Evolutionary conservation across 2,888 invertebrate genomes (phyloP).

Genomic region (Conomelus anceps): DNA sequence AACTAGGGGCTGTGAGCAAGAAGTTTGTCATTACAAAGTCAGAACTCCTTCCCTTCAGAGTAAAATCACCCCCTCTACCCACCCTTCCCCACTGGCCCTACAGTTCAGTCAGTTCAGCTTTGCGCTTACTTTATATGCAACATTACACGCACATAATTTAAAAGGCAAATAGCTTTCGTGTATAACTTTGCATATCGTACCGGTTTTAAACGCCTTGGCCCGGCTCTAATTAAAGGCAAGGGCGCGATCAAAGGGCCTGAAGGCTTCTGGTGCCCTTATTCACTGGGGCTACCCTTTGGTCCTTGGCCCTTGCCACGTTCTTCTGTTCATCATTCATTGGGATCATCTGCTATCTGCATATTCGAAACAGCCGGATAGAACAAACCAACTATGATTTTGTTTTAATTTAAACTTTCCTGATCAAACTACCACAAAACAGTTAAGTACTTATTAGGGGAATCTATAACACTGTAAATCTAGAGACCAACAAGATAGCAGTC

Average conservation of each 20-base stretch:
- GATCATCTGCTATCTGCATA: not conserved
- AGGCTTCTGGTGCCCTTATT: not conserved
- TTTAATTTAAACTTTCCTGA: not conserved
- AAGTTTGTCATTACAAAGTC: not conserved
- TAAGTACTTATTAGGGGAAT: not conserved
- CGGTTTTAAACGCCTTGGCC: not conserved
- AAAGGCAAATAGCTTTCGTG: not conserved
- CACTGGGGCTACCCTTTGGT: not conserved
- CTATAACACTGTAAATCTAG: not conserved
- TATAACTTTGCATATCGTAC: not conserved
- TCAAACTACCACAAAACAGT: not conserved
- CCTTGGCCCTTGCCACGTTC: not conserved
- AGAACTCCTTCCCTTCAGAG: not conserved
- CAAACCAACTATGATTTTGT: not conserved
- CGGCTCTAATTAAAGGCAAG: not conserved
- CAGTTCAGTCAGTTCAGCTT: not conserved
- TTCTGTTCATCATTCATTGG: not conserved
- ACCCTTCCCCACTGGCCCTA: not conserved
- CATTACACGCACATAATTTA: not conserved
- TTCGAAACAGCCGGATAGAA: not conserved
- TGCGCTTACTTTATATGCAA: not conserved
- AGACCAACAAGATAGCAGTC: not conserved
- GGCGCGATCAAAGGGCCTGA: not conserved
- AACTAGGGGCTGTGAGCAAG: not conserved
- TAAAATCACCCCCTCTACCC: not conserved